These are phyloP conservation scores for Drosophila guanche DNA, from an alignment of 1,140 invertebrate species.

Conservation along the genomic window DNA sequence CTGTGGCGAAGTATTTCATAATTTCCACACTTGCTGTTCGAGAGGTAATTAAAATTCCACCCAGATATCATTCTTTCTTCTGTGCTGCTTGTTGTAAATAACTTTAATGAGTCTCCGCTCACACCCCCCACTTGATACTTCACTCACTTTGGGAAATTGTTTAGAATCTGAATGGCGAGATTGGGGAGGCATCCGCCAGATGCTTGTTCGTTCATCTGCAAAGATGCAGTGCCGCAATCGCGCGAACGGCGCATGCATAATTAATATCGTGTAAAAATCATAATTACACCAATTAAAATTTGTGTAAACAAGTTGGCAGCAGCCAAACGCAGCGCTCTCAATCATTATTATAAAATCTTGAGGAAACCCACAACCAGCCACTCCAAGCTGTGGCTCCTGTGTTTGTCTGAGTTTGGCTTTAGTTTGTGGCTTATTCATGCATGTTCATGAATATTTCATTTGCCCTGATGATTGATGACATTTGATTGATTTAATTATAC, in stretches of 20 bases:
- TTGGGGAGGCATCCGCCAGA: conserved; percentile 7
- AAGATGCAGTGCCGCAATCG: conserved; percentile 48
- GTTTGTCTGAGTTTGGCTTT: neutral
- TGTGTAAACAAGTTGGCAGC: conserved; percentile 75
- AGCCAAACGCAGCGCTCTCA: conserved; percentile 27
- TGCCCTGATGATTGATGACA: neutral
- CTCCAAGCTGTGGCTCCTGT: conserved; percentile 8
- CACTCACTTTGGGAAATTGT: conserved; percentile 17
- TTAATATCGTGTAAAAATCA: conserved; percentile 79
- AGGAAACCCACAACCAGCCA: conserved; percentile 5
- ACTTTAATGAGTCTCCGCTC: conserved; percentile 21
- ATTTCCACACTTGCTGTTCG: conserved; percentile 33
- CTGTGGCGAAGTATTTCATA: conserved; percentile 52
- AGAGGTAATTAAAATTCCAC: conserved; percentile 51
- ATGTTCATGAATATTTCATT: neutral
- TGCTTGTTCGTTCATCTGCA: conserved; percentile 10
- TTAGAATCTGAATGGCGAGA: conserved; percentile 21
- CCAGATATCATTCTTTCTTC: conserved; percentile 15
- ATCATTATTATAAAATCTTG: conserved; percentile 56
- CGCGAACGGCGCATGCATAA: conserved; percentile 71
- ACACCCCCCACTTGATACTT: neutral
- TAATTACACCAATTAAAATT: conserved; percentile 79
- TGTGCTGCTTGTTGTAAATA: conserved; percentile 12
- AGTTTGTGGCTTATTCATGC: too few relatives aligned
- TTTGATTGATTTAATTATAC: too few relatives aligned